phyloP scores from a whole-genome alignment of 2,113 vertebrate species.

The Polyodon spathula region DNA sequence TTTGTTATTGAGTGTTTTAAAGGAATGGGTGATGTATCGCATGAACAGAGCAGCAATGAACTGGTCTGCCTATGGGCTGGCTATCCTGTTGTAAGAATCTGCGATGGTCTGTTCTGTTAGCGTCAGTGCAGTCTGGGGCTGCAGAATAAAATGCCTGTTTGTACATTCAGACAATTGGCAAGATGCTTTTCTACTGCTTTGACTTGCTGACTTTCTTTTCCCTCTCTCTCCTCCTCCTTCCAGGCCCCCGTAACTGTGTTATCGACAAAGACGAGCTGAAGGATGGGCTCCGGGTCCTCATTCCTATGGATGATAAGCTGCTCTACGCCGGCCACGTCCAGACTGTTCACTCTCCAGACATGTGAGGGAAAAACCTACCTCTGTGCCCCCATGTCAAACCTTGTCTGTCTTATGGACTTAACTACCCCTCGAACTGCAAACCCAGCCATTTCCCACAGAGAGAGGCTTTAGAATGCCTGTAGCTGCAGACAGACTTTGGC shows the following conservation, averaged over 20 bases:
- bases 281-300: slow-evolving; percentile 85
- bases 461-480: no score
- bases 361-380: slow-evolving; percentile 62
- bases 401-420: no score
- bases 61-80: no score
- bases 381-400: not conserved
- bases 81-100: no score
- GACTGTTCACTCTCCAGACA: slow-evolving; percentile 93
- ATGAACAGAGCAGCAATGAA: no score
- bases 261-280: slow-evolving; percentile 92
- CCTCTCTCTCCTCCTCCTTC: slow-evolving; percentile 9
- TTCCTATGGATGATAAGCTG: slow-evolving; percentile 98
- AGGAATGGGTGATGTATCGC: no score
- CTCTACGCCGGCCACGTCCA: slow-evolving; percentile 90
- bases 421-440: no score
- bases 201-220: not conserved
- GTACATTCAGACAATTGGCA: not conserved
- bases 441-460: no score
- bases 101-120: no score
- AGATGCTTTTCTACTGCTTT: not conserved
- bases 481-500: no score
- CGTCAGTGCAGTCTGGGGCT: no score
- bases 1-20: no score
- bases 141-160: not conserved
- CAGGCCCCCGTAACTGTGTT: slow-evolving; percentile 87